Conservation (phyloP, 1,140 invertebrate species). For the Eumaeus atala region DNA sequence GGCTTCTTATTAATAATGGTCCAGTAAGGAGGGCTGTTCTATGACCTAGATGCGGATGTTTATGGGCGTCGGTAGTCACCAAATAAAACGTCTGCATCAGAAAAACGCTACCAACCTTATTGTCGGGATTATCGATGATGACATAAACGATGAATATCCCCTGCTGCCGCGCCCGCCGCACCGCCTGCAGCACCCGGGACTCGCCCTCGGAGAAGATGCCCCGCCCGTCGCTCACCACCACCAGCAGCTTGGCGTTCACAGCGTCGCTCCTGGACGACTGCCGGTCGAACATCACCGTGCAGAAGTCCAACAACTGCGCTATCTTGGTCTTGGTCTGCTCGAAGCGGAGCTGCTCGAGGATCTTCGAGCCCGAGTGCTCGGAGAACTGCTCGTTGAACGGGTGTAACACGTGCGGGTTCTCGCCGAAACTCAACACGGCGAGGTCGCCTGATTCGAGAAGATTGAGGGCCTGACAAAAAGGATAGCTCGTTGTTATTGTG, state of each 20-base stretch:
- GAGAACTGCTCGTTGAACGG: constrained; percentile 90
- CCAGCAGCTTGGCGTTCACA: constrained; percentile 84
- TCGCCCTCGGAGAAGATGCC: constrained; percentile 94
- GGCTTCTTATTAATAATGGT: no score
- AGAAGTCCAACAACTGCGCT: constrained; percentile 85
- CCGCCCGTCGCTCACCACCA: constrained; percentile 96
- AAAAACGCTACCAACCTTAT: constrained; percentile 79
- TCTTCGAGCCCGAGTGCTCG: constrained; percentile 85
- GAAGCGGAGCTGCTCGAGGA: constrained; percentile 87
- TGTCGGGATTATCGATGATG: constrained; percentile 94
- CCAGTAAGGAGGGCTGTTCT: no score
- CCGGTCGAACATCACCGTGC: constrained; percentile 81
- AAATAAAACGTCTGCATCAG: background rate
- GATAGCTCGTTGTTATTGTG: background rate
- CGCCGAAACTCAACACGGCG: constrained; percentile 94
- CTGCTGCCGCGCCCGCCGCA: constrained; percentile 85
- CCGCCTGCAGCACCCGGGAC: constrained; percentile 83
- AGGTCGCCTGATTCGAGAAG: constrained; percentile 95
- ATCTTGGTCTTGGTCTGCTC: constrained; percentile 88
- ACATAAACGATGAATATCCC: constrained; percentile 96
- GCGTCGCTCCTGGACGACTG: constrained; percentile 77
- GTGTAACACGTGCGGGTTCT: constrained; percentile 87
- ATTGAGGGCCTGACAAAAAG: constrained; percentile 83
- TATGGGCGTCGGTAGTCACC: no score
- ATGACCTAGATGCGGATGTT: no score